A percentile compares a stretch with the other conserved stretches of the same genome.
These are phyloP conservation scores for Paramacrobiotus metropolitanus DNA, from an alignment of 1,140 invertebrate genomes.

Conservation along the genomic window DNA sequence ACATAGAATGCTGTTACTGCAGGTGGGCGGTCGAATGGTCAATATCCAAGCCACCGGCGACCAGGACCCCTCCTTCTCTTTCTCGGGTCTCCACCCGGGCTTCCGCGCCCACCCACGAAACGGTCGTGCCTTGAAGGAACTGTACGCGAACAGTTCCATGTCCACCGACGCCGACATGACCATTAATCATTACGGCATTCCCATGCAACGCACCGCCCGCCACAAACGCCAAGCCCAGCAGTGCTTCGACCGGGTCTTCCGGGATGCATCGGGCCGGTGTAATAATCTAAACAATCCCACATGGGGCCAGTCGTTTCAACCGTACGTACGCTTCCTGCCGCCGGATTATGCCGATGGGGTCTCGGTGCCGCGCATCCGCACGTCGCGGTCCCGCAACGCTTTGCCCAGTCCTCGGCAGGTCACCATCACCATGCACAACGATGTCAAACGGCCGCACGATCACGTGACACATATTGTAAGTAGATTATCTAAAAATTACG, in stretches of 20 bases:
- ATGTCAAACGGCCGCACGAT: neutral
- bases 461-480: constrained; percentile 4
- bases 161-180: neutral
- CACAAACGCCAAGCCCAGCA: neutral
- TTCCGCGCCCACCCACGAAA: too few species aligned
- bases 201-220: neutral
- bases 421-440: neutral
- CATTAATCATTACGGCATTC: neutral
- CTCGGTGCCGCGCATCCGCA: constrained; percentile 32
- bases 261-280: constrained; percentile 39
- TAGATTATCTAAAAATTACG: neutral
- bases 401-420: constrained; percentile 1
- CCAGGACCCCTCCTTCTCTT: neutral
- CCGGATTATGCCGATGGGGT: constrained; percentile 32
- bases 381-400: neutral
- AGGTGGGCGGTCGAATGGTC: neutral
- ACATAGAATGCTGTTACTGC: neutral
- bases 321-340: constrained; percentile 30
- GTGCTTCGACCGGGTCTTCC: neutral
- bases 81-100: neutral
- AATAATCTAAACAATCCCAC: constrained; percentile 71
- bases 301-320: constrained; percentile 61
- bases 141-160: too few species aligned
- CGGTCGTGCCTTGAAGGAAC: too few species aligned
- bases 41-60: neutral